phyloP scores from a whole-genome alignment of 2,113 vertebrate genomes.

The Chloroceryle aenea region DNA sequence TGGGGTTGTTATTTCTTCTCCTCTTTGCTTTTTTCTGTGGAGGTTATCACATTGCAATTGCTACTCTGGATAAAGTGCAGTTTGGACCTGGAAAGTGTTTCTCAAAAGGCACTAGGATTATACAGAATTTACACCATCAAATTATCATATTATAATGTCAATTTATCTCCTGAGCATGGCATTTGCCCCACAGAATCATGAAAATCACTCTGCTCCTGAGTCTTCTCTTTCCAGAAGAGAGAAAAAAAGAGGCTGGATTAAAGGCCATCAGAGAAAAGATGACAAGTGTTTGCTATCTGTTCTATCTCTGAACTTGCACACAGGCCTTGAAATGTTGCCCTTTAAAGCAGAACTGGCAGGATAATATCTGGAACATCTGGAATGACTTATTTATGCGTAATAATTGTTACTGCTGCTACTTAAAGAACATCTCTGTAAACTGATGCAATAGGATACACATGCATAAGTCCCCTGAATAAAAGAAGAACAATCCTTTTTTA shows the following conservation, averaged over 20 bases:
- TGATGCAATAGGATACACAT: background rate
- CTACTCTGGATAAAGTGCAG: background rate
- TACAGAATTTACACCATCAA: background rate
- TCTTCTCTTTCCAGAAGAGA: background rate
- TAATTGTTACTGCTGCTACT: slow-evolving; percentile 12
- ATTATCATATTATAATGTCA: background rate
- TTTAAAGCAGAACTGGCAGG: background rate
- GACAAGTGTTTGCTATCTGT: background rate
- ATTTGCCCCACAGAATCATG: background rate
- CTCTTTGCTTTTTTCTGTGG: background rate
- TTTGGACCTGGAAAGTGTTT: background rate
- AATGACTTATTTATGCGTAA: slow-evolving; percentile 39
- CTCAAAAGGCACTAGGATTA: background rate
- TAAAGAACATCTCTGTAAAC: slow-evolving; percentile 21
- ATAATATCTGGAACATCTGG: slow-evolving; percentile 4
- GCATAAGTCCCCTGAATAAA: background rate
- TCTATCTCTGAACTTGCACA: background rate
- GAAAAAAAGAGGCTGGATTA: background rate
- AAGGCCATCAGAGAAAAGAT: slow-evolving; percentile 26
- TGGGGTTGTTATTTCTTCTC: background rate
- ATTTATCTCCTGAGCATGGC: background rate
- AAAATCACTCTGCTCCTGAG: background rate
- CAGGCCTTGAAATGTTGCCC: background rate
- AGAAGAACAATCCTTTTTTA: background rate
- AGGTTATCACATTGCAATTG: background rate